Percentiles rank a stretch among this genome's conserved stretches.
Evolutionary conservation across 2,797 vertebrate genomes (phyloP).

Genomic region (Erethizon dorsatum): DNA sequence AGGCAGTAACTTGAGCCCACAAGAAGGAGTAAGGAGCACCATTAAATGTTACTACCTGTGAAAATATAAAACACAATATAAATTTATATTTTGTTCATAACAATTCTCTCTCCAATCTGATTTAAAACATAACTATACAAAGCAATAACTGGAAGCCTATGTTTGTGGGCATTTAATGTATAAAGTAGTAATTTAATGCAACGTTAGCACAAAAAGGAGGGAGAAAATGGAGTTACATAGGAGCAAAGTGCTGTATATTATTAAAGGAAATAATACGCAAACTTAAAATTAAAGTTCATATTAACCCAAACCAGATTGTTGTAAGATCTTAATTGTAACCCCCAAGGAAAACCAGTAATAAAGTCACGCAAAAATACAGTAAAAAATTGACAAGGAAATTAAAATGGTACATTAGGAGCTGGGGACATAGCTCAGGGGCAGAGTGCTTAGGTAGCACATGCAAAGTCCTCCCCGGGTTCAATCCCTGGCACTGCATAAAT

Average conservation of each 20-base stretch:
- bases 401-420: background rate
- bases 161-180: background rate
- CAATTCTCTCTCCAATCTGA: background rate
- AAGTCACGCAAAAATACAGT: background rate
- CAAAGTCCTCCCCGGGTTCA: background rate
- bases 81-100: constrained; percentile 39
- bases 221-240: background rate
- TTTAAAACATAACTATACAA: background rate
- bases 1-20: background rate
- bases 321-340: background rate
- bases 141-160: background rate
- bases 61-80: constrained; percentile 21
- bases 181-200: constrained; percentile 35
- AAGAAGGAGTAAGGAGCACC: background rate
- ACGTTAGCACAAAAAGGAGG: background rate
- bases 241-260: background rate
- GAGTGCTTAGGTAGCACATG: background rate
- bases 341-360: background rate
- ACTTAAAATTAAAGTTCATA: background rate
- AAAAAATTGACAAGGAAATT: background rate
- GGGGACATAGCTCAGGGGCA: background rate
- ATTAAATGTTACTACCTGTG: background rate
- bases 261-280: background rate
- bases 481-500: background rate
- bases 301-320: background rate